Base-by-base conservation (phyloP, 92 coral and sea anemone species). In the Bergia sp. region DNA sequence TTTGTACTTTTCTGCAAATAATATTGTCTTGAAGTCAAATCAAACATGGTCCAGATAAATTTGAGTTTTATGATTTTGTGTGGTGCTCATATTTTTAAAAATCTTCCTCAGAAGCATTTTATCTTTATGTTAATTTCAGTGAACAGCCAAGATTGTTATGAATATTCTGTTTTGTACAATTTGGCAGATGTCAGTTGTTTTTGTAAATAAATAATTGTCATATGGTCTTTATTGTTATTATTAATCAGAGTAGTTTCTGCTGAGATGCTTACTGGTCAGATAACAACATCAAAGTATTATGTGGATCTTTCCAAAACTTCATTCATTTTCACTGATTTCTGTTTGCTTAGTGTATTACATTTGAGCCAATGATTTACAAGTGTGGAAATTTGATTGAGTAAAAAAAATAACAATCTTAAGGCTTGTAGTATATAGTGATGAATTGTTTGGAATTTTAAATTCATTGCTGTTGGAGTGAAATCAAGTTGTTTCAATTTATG, bases 161-260 rank as follows among this genome's bases (percentile, higher is more conserved):
- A 41, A 41, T 76, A 41, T 76, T 9, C 49, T 11, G 53, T 76
- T 76, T 76, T 76, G 80, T 40, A 39, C 49, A 40, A 38, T 39
- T 74, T 74, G 79, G 45, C 53, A 76, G 79, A 76, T 76, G 53
- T 38, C 29, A 18, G 49, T 41, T 76, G 79, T 39, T 41, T 76
- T 76, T 76, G 80, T 76, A 76, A 41, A 76, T n/a, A 76, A 38
- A 16, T 41, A 50, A 36, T 41, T 76, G 49, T 76, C n/a, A 16
- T 44, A 3, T 15, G 15, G 41, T 44, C 13, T 37, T 29, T 76
- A 16, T 41, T 38, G 10, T 41, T 38, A 40, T 76, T 20, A 61
- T 6, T 61, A 61, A 61, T 61, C 5, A 61, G n/a, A 61, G 3
- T 61, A 21, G 23, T 61, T 7, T 20, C 23, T 20, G 29, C 1